These are phyloP conservation scores for Pandion haliaetus DNA, from an alignment of 2,113 vertebrate species.

Conservation along the genomic window DNA sequence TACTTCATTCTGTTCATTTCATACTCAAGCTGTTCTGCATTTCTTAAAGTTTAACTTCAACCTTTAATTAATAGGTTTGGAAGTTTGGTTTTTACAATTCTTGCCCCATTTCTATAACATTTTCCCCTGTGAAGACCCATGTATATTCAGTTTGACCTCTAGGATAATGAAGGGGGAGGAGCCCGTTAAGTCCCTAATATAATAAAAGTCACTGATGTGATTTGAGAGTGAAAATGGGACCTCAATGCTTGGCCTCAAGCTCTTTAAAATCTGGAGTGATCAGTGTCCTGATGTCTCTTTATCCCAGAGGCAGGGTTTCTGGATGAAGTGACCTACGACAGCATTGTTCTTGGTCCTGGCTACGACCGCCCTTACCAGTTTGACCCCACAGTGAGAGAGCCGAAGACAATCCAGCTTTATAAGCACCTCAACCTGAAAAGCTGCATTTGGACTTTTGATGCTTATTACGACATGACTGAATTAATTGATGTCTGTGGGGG, in stretches of 20 bases:
- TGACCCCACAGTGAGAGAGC: constrained; percentile 83
- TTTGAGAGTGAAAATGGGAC: neutral
- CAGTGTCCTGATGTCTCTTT: neutral
- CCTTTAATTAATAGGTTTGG: neutral
- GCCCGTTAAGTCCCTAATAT: neutral
- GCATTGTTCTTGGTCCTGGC: constrained; percentile 85
- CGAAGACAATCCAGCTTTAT: constrained; percentile 90
- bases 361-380: constrained; percentile 96
- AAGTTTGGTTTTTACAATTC: neutral
- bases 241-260: neutral
- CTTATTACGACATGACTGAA: constrained; percentile 97
- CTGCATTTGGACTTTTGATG: constrained; percentile 98
- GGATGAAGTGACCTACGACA: constrained; percentile 82
- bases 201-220: neutral
- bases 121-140: neutral
- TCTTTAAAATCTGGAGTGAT: neutral
- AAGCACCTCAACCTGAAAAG: constrained; percentile 97
- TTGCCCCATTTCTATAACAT: neutral
- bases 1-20: neutral
- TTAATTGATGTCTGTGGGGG: constrained; percentile 94
- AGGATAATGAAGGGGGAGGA: neutral
- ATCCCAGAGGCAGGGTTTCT: constrained; percentile 90
- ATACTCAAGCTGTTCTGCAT: neutral
- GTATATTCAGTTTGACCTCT: neutral
- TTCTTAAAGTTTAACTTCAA: neutral